These are phyloP conservation scores for Sturnira hondurensis DNA, from an alignment of 2,113 vertebrate genomes.

Conservation along the genomic window DNA sequence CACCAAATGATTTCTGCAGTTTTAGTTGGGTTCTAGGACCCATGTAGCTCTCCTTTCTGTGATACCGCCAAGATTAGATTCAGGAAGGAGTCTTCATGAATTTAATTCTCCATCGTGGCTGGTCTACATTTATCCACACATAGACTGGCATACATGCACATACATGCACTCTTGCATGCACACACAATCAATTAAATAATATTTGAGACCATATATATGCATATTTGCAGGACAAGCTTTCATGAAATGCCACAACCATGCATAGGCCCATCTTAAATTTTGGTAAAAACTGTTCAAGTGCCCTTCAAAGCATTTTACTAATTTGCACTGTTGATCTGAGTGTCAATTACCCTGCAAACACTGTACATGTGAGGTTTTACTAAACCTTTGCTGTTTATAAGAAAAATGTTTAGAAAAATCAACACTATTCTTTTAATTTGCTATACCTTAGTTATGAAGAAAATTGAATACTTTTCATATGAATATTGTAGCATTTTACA, in stretches of 20 bases:
- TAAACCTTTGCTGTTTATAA: neutral
- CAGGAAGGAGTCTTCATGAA: neutral
- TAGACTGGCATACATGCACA: neutral
- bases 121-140: neutral
- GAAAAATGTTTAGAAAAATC: constrained; percentile 12
- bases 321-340: constrained; percentile 7
- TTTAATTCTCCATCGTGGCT: neutral
- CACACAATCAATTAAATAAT: neutral
- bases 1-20: too few species aligned
- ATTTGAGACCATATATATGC: neutral
- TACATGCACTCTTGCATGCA: accelerated
- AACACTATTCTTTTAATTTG: constrained; percentile 5
- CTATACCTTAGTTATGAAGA: neutral
- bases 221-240: constrained; percentile 16
- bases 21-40: too few species aligned
- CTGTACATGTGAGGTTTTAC: neutral
- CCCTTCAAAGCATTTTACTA: neutral
- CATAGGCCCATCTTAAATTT: constrained; percentile 16
- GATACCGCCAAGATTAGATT: neutral
- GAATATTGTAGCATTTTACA: neutral
- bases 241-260: neutral
- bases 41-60: neutral
- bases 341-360: constrained; percentile 25
- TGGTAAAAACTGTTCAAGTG: constrained; percentile 30
- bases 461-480: neutral